Percentiles rank a stretch among this genome's conserved stretches.
phyloP scores from a whole-genome alignment of 2,113 vertebrate genomes.

The Oryzias curvinotus region DNA sequence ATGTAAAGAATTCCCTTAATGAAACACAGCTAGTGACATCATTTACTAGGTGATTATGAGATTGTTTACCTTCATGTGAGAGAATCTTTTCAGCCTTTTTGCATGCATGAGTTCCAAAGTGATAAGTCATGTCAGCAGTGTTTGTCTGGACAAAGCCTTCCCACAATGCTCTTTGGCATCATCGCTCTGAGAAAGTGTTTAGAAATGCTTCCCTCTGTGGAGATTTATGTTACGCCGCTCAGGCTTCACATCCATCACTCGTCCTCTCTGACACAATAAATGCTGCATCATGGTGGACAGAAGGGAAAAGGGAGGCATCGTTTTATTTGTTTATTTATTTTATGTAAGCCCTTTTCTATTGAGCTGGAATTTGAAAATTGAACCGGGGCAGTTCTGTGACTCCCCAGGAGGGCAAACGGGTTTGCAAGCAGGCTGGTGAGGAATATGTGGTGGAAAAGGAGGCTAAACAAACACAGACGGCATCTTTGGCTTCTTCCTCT shows the following conservation, averaged over 20 bases:
- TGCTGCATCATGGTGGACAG: slow-evolving; percentile 13
- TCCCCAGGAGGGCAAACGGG: slow-evolving; percentile 46
- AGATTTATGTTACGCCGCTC: slow-evolving; percentile 31
- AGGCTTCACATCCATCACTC: slow-evolving; percentile 52
- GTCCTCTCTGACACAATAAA: slow-evolving; percentile 35
- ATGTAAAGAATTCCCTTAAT: too few relatives aligned
- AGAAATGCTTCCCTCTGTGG: slow-evolving; percentile 21
- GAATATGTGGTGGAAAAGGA: slow-evolving; percentile 35
- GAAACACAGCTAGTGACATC: too few relatives aligned
- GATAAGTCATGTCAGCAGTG: slow-evolving; percentile 3
- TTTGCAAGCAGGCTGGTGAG: slow-evolving; percentile 34
- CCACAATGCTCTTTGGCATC: slow-evolving; percentile 26
- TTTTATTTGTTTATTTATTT: slow-evolving; percentile 4
- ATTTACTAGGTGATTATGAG: too few relatives aligned
- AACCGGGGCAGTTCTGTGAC: slow-evolving; percentile 29
- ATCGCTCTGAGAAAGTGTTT: slow-evolving; percentile 29
- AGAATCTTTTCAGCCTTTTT: too few relatives aligned
- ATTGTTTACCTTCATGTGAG: too few relatives aligned
- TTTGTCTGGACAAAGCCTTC: slow-evolving; percentile 25
- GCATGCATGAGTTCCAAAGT: not conserved
- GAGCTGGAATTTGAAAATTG: slow-evolving; percentile 57
- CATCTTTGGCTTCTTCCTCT: not conserved
- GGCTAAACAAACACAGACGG: slow-evolving; percentile 43
- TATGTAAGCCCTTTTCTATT: slow-evolving; percentile 39
- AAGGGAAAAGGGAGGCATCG: slow-evolving; percentile 3